Conservation (phyloP, 2,888 invertebrate genomes). For the Oscheius sp. region DNA sequence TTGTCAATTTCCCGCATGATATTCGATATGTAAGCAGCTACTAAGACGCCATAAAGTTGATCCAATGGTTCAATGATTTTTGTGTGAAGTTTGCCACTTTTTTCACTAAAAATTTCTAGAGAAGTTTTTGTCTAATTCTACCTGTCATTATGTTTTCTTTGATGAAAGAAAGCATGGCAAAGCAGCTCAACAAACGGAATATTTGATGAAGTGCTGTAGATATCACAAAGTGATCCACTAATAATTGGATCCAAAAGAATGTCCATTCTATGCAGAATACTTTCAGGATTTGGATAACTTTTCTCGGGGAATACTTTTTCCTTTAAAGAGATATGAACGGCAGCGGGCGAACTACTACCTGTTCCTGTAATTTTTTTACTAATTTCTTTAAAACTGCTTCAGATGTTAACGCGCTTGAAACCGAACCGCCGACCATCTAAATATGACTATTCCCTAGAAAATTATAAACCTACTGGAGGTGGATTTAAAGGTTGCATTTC, state of each 20-base stretch:
- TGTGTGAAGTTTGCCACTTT: neutral
- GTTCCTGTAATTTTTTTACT: too few relatives aligned
- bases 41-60: neutral
- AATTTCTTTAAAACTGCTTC: too few relatives aligned
- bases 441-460: too few relatives aligned
- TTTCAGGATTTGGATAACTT: neutral
- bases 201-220: neutral
- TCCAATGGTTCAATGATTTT: neutral
- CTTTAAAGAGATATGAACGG: too few relatives aligned
- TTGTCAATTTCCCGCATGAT: neutral
- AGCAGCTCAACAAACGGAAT: neutral
- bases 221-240: neutral
- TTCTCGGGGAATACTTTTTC: conserved; percentile 6
- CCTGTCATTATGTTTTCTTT: neutral
- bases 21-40: conserved; percentile 25
- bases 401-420: too few relatives aligned
- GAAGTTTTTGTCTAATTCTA: neutral
- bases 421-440: too few relatives aligned
- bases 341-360: too few relatives aligned
- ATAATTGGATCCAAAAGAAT: neutral
- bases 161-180: conserved; percentile 12
- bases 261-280: neutral
- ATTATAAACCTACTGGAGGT: too few relatives aligned
- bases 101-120: neutral
- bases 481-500: too few relatives aligned